Conservation (phyloP, 1,140 invertebrate species). For the Caenorhabditis briggsae region DNA sequence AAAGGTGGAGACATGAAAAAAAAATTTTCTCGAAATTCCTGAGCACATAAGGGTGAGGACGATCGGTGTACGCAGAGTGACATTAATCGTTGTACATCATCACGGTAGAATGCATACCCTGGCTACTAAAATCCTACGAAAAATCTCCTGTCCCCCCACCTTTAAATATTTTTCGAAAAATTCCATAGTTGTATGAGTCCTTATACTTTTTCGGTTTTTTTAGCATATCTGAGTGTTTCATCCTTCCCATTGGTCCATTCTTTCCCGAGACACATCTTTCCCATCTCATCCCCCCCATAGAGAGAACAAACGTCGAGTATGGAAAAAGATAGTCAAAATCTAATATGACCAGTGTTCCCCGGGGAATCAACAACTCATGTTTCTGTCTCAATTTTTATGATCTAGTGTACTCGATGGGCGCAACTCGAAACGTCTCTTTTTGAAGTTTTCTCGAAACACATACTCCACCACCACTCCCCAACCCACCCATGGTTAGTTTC, state of each 20-base stretch:
- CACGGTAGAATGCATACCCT: no score
- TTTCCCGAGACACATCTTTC: background rate
- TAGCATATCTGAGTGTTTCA: background rate
- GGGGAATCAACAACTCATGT: constrained; percentile 48
- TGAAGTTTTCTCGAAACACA: background rate
- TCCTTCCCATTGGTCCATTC: background rate
- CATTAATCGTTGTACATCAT: no score
- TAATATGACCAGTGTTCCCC: constrained; percentile 37
- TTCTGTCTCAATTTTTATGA: constrained; percentile 55
- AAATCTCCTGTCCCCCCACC: no score
- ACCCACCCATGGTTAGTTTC: background rate
- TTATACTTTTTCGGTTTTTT: no score
- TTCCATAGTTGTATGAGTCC: no score
- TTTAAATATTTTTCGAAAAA: no score
- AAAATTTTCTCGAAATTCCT: no score
- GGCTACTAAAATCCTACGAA: no score
- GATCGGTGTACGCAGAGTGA: no score
- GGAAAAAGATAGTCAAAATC: constrained; percentile 24
- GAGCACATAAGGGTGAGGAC: no score
- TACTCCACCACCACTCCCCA: no score
- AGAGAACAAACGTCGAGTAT: constrained; percentile 51
- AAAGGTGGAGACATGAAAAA: no score
- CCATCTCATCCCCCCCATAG: background rate
- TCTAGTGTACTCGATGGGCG: constrained; percentile 13
- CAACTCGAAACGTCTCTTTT: constrained; percentile 7